These are phyloP conservation scores for Paradisaea rubra DNA, from an alignment of 2,113 vertebrate genomes.

Conservation along the genomic window DNA sequence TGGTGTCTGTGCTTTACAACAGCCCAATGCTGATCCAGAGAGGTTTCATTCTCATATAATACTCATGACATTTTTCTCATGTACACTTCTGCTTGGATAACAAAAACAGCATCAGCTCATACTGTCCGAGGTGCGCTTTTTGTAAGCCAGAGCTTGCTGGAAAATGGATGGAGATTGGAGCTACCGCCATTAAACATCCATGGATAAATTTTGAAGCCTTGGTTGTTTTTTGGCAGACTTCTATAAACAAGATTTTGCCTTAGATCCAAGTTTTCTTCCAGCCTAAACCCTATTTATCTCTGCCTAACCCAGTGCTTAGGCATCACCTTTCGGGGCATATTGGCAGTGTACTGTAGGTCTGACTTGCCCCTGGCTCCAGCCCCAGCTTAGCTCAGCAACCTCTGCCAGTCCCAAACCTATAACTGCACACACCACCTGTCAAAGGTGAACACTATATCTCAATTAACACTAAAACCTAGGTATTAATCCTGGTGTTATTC, in stretches of 20 bases:
- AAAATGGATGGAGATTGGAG: not conserved
- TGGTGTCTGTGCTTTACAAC: not conserved
- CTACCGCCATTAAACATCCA: not conserved
- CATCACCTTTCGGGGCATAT: not conserved
- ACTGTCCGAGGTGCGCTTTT: fast-evolving
- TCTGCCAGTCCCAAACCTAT: not conserved
- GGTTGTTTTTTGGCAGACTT: not conserved
- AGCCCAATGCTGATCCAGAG: not conserved
- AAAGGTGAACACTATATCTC: not conserved
- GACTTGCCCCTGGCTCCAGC: not conserved
- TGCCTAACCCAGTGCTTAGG: not conserved
- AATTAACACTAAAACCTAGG: not conserved
- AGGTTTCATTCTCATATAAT: not conserved
- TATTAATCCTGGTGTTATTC: not conserved
- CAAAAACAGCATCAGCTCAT: not conserved
- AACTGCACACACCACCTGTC: not conserved
- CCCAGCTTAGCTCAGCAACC: not conserved
- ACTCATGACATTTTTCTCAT: not conserved
- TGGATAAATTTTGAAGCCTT: not conserved
- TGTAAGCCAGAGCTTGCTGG: not conserved
- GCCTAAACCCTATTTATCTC: not conserved
- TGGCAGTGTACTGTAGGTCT: not conserved
- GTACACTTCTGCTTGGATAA: not conserved
- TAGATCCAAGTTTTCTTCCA: not conserved
- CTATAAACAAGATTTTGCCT: not conserved